A percentile compares a stretch with the other conserved stretches of the same genome.
phyloP scores from a whole-genome alignment of 2,797 vertebrate genomes.

The Pseudomugil gertrudae region DNA sequence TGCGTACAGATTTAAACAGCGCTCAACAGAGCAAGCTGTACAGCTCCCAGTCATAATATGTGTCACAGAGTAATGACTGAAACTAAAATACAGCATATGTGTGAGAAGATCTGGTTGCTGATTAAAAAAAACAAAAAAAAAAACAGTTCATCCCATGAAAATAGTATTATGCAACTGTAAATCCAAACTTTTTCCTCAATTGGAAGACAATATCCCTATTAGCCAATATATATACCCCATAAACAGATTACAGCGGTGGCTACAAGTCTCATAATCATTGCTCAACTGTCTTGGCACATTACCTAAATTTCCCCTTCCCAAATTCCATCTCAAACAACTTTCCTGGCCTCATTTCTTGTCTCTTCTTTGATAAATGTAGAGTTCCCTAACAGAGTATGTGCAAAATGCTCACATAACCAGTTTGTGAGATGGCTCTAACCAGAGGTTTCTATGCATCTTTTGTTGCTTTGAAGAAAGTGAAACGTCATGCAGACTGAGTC shows the following conservation, averaged over 20 bases:
- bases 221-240: conserved; percentile 13
- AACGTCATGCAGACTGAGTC: conserved; percentile 3
- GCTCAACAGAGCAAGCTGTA: conserved; percentile 35
- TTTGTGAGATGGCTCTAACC: conserved; percentile 7
- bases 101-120: not conserved
- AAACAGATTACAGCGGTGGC: conserved; percentile 56
- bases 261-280: conserved; percentile 64
- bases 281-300: conserved; percentile 74
- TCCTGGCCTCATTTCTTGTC: conserved; percentile 65
- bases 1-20: conserved; percentile 72
- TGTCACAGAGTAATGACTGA: conserved; percentile 8
- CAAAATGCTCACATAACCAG: not conserved
- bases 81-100: not conserved
- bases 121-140: too few species aligned
- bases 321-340: conserved; percentile 64
- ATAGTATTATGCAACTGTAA: not conserved
- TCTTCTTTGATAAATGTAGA: conserved; percentile 12
- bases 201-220: not conserved
- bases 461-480: conserved; percentile 10
- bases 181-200: not conserved
- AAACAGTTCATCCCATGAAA: not conserved
- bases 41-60: conserved; percentile 40
- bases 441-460: conserved; percentile 4
- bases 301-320: conserved; percentile 57
- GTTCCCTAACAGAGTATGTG: conserved; percentile 21